These are phyloP conservation scores for Dinomys branickii DNA, from an alignment of 2,113 vertebrate species.

Conservation along the genomic window DNA sequence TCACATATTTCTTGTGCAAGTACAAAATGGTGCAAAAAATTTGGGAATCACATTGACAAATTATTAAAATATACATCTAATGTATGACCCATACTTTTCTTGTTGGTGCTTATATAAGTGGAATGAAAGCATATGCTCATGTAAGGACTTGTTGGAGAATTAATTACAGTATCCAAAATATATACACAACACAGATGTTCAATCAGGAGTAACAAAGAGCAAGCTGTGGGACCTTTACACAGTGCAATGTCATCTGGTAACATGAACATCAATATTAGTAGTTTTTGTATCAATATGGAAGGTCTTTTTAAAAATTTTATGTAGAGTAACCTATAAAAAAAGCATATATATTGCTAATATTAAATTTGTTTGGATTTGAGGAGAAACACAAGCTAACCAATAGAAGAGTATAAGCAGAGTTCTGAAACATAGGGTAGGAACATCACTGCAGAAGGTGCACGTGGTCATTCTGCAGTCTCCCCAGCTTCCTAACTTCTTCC, in stretches of 20 bases:
- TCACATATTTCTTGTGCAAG: not conserved
- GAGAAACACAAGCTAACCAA: not conserved
- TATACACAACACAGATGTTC: not conserved
- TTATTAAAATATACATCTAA: not conserved
- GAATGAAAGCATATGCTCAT: not conserved
- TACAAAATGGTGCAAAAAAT: not conserved
- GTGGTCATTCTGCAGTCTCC: not conserved
- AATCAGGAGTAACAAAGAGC: not conserved
- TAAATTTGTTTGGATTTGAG: not conserved
- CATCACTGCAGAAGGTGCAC: accelerated
- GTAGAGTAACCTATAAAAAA: not conserved
- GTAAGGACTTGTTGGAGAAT: not conserved
- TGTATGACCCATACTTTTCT: not conserved
- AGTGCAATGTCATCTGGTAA: not conserved
- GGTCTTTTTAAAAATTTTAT: not conserved
- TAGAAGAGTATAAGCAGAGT: not conserved
- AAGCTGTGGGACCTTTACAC: not conserved
- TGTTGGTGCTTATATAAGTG: not conserved
- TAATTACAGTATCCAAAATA: not conserved
- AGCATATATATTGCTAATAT: not conserved
- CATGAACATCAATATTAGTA: not conserved
- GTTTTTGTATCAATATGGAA: not conserved
- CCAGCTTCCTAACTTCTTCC: not conserved
- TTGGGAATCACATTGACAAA: not conserved
- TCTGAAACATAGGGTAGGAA: not conserved